These are phyloP conservation scores for Fabriciana adippe DNA, from an alignment of 2,888 invertebrate genomes.

Conservation along the genomic window DNA sequence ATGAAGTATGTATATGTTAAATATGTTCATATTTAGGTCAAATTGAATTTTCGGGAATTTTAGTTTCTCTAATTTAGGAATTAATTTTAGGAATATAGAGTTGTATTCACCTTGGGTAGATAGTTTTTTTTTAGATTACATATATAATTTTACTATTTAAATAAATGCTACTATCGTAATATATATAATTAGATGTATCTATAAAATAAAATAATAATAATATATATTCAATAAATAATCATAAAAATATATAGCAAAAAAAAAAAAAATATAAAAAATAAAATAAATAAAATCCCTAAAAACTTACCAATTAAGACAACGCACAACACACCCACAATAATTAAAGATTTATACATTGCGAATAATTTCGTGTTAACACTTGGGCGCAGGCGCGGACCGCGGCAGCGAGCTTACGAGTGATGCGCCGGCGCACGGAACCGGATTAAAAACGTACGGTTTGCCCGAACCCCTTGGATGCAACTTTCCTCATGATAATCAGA, in stretches of 20 bases:
- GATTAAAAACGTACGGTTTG: constrained; percentile 58
- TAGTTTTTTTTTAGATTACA: no score
- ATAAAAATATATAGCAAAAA: not conserved
- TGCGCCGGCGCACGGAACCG: constrained; percentile 64
- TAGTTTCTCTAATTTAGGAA: no score
- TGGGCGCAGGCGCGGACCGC: constrained; percentile 52
- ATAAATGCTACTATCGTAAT: no score
- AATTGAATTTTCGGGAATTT: no score
- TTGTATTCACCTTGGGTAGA: no score
- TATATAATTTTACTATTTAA: no score
- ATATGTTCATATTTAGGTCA: no score
- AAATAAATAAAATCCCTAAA: not conserved
- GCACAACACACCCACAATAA: constrained; percentile 66
- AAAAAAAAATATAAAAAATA: not conserved
- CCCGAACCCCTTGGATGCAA: constrained; percentile 34
- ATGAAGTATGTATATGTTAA: no score
- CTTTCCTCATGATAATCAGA: constrained; percentile 36
- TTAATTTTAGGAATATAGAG: no score
- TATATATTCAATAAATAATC: not conserved
- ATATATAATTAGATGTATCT: not conserved
- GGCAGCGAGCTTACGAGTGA: constrained; percentile 66
- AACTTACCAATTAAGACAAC: constrained; percentile 71
- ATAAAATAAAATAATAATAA: not conserved
- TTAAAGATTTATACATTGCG: constrained; percentile 67
- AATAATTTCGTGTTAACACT: constrained; percentile 33